phyloP scores from a whole-genome alignment of 2,113 vertebrate species.

The Nothobranchius kuhntae region DNA sequence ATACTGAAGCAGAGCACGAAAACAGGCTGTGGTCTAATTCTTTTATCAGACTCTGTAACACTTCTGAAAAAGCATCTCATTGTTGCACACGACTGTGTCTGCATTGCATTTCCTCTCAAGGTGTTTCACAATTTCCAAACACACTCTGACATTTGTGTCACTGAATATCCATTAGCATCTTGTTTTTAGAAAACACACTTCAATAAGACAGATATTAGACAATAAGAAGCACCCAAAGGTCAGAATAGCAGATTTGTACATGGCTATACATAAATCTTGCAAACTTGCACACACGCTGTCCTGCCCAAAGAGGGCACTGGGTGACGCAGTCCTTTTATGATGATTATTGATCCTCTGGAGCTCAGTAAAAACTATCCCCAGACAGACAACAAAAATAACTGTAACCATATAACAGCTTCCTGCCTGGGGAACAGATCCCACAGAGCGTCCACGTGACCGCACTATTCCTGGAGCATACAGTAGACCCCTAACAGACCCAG shows the following conservation, averaged over 20 bases:
- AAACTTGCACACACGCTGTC: constrained; percentile 58
- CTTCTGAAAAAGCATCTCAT: constrained; percentile 21
- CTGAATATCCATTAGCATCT: not conserved
- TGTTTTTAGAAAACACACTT: not conserved
- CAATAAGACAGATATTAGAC: not conserved
- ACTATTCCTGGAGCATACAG: constrained; percentile 79
- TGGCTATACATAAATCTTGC: constrained; percentile 3
- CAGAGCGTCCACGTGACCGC: constrained; percentile 70
- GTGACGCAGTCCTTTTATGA: constrained; percentile 82
- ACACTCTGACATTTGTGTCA: not conserved
- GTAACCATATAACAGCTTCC: constrained; percentile 85
- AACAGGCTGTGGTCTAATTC: constrained; percentile 11
- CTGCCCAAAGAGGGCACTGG: constrained; percentile 76
- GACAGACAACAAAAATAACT: constrained; percentile 85
- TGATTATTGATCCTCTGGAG: constrained; percentile 81
- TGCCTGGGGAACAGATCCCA: constrained; percentile 82
- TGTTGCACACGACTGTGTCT: constrained; percentile 8
- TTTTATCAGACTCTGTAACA: not conserved
- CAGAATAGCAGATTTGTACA: constrained; percentile 3
- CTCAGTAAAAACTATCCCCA: constrained; percentile 81
- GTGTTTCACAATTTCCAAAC: constrained; percentile 17
- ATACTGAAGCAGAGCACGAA: not conserved
- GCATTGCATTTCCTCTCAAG: constrained; percentile 33
- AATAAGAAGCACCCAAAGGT: not conserved
- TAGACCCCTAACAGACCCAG: constrained; percentile 68